Evolutionary conservation across 2,888 invertebrate genomes (phyloP), one percentile per base, ranked within the genome.

Genomic region (Aplocera efformata): DNA sequence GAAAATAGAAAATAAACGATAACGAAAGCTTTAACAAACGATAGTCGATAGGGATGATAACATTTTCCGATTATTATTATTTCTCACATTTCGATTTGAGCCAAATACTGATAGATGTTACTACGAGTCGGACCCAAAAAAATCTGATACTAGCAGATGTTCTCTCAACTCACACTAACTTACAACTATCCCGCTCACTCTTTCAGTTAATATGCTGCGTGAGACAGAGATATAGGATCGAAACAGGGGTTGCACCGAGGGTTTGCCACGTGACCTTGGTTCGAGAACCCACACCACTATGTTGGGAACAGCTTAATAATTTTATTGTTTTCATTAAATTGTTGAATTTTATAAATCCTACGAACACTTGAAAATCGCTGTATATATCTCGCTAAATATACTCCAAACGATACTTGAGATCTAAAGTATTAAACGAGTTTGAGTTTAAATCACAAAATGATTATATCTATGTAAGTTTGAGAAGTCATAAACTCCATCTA

Each of bases 101-200:
- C 13, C 3, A 17, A 5, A 17, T 17, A 17, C 2, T 5, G 13
- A 17, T 17, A 3, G 2, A 17, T 17, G 13, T 3, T n/a, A n/a
- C 66, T 69, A 54, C 57, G 67, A 72, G 71, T 73, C 69, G 17
- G 62, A 69, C 70, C 63, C 76, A 47, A 33, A 34, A 80, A 80
- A 84, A 79, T 74, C 64, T 67, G 64, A 68, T 54, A 63, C 67
- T 51, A 79, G 86, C 86, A 88, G 86, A 84, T 86, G 86, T 84
- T 86, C 74, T 67, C 74, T 29, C 59, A 56, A 71, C 69, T 6
- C 73, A 72, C 71, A 74, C 71, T 50, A 38, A 35, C 33, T 36
- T 53, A 42, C 23, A 24, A 29, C 33, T 44, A 36, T 66, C 65
- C 66, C 63, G 48, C 47, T 66, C 53, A 32, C 28, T 26, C 32